Evolutionary conservation across 2,888 invertebrate genomes (phyloP).

Genomic region (Luperina testacea): DNA sequence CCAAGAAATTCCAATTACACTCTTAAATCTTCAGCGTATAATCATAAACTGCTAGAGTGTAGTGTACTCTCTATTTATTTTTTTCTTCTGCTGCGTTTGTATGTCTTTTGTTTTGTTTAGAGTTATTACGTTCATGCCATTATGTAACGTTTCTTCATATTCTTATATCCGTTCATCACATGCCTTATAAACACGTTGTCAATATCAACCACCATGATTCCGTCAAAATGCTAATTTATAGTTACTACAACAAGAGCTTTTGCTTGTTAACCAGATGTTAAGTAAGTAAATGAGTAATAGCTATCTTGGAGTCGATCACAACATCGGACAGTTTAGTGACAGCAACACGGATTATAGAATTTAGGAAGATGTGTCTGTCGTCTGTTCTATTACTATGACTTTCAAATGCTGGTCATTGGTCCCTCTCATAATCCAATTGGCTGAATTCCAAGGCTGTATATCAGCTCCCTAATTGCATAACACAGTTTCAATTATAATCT

Average conservation of each 20-base stretch:
- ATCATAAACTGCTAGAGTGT: not conserved
- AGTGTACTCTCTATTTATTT: not conserved
- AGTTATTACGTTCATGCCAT: conserved; percentile 6
- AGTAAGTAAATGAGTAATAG: conserved; percentile 51
- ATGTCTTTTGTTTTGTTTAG: conserved; percentile 2
- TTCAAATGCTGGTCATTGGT: not conserved
- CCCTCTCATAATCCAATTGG: not conserved
- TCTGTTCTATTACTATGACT: not conserved
- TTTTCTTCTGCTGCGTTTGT: not conserved
- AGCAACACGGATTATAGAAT: conserved; percentile 18
- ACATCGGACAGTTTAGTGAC: conserved; percentile 19
- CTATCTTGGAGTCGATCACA: conserved; percentile 28
- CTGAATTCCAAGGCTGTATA: not conserved
- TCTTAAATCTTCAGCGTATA: not conserved
- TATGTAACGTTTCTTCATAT: conserved; percentile 6
- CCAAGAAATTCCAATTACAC: no score
- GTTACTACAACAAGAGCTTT: conserved; percentile 28
- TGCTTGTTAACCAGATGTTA: conserved; percentile 15
- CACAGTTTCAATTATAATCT: no score
- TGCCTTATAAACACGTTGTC: not conserved
- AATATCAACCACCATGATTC: conserved; percentile 23
- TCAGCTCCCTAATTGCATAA: not conserved
- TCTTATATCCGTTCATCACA: not conserved
- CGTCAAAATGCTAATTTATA: conserved; percentile 27
- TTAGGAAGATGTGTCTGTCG: conserved; percentile 2